Conservation (phyloP, 1,140 invertebrate genomes). For the Pollicipes pollicipes region DNA sequence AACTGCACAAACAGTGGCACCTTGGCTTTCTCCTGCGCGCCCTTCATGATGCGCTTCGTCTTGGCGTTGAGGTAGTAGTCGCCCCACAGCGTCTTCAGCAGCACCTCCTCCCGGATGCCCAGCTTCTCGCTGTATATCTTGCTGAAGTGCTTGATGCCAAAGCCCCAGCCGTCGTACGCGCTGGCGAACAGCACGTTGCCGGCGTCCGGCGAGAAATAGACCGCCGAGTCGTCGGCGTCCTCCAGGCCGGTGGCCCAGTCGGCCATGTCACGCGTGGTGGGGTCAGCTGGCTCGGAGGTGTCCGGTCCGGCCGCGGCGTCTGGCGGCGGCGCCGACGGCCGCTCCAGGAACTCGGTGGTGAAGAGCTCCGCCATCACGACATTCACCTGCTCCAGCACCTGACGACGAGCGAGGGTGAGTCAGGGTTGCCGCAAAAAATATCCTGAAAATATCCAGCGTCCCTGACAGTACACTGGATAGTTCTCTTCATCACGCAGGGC, state of each 20-base stretch:
- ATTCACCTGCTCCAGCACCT: constrained; percentile 44
- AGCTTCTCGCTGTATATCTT: constrained; percentile 64
- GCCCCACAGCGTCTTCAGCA: constrained; percentile 77
- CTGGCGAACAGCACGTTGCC: constrained; percentile 95
- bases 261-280: constrained; percentile 25
- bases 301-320: too few relatives aligned
- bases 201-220: constrained; percentile 78
- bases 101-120: constrained; percentile 38
- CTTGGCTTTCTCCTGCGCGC: constrained; percentile 86
- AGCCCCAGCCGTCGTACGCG: constrained; percentile 96
- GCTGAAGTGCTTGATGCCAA: constrained; percentile 63
- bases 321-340: too few relatives aligned
- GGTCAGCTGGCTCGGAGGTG: constrained; percentile 19
- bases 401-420: not conserved
- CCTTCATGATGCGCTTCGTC: constrained; percentile 66
- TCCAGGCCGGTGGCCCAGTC: constrained; percentile 69
- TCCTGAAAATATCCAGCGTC: too few relatives aligned
- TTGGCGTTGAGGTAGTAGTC: constrained; percentile 84
- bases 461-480: too few relatives aligned
- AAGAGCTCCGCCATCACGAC: constrained; percentile 80
- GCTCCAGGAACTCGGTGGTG: constrained; percentile 32
- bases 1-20: constrained; percentile 92
- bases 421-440: too few relatives aligned
- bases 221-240: constrained; percentile 65
- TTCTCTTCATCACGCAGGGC: too few relatives aligned